Conservation (phyloP, 2,113 vertebrate genomes). For the Eonycteris spelaea region DNA sequence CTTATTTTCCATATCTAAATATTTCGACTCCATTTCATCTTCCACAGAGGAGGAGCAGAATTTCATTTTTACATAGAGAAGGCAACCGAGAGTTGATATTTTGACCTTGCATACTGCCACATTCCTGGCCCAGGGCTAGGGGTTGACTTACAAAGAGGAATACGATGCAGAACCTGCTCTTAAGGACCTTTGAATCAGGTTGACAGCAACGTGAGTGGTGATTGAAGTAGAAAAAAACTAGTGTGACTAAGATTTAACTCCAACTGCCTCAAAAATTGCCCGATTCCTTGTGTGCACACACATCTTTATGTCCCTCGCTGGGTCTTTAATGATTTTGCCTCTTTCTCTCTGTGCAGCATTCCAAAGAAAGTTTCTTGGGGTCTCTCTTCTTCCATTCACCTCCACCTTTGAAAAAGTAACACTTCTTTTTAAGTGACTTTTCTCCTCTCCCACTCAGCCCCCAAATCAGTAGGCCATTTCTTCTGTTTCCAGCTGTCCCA, state of each 20-base stretch:
- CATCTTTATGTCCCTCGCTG: background rate
- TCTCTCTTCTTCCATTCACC: background rate
- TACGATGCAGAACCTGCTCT: background rate
- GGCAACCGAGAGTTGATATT: background rate
- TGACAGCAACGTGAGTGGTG: background rate
- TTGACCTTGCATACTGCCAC: background rate
- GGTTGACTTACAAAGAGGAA: background rate
- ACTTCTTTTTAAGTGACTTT: conserved; percentile 4
- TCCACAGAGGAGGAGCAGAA: background rate
- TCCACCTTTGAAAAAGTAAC: background rate
- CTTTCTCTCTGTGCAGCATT: background rate
- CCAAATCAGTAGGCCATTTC: conserved; percentile 38
- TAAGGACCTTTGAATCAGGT: background rate
- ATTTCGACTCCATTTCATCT: background rate
- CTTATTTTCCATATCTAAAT: background rate
- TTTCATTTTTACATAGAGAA: background rate
- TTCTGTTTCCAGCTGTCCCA: conserved; percentile 37
- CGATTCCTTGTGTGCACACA: background rate
- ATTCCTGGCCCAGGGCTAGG: background rate
- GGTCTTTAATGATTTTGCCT: background rate
- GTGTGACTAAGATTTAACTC: background rate
- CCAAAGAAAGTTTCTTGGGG: background rate
- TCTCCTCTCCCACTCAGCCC: background rate
- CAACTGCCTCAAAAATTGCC: background rate
- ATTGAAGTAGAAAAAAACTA: background rate